phyloP scores from a whole-genome alignment of 2,113 vertebrate genomes.

The Cyanocitta stelleri region DNA sequence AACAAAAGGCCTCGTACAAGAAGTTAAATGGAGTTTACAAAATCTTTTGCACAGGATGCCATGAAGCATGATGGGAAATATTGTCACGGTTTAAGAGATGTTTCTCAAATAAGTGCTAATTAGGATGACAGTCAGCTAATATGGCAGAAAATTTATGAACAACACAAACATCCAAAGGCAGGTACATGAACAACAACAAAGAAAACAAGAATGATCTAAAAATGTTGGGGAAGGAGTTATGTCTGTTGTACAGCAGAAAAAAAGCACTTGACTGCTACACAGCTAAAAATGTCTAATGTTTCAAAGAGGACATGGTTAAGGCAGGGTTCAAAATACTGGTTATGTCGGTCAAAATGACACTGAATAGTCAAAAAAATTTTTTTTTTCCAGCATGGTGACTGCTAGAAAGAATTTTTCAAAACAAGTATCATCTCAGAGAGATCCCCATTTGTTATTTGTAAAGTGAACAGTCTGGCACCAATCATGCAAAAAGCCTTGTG shows the following conservation, averaged over 20 bases:
- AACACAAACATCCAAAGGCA: conserved; percentile 56
- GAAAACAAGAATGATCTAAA: conserved; percentile 52
- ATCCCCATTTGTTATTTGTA: neutral
- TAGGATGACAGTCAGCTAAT: conserved; percentile 9
- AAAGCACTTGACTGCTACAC: conserved; percentile 57
- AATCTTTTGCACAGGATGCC: conserved; percentile 50
- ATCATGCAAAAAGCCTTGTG: neutral
- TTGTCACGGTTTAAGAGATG: conserved; percentile 64
- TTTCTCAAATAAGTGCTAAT: conserved; percentile 40
- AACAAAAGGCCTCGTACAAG: neutral
- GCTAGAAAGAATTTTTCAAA: neutral
- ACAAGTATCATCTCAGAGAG: neutral
- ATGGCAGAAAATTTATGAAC: conserved; percentile 43
- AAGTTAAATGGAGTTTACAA: neutral
- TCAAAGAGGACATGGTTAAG: conserved; percentile 71
- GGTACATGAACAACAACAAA: conserved; percentile 56
- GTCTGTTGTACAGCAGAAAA: conserved; percentile 63
- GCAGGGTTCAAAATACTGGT: conserved; percentile 75
- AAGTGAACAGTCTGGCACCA: conserved; percentile 4
- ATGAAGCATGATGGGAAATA: conserved; percentile 75
- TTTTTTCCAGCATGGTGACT: neutral
- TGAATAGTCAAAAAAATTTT: neutral
- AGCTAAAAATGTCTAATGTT: conserved; percentile 69
- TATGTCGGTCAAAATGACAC: neutral
- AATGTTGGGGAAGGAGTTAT: conserved; percentile 55